Evolutionary conservation across 2,888 invertebrate genomes (phyloP), one percentile per base, ranked within the genome.

Genomic region (Cordilura impudica): DNA sequence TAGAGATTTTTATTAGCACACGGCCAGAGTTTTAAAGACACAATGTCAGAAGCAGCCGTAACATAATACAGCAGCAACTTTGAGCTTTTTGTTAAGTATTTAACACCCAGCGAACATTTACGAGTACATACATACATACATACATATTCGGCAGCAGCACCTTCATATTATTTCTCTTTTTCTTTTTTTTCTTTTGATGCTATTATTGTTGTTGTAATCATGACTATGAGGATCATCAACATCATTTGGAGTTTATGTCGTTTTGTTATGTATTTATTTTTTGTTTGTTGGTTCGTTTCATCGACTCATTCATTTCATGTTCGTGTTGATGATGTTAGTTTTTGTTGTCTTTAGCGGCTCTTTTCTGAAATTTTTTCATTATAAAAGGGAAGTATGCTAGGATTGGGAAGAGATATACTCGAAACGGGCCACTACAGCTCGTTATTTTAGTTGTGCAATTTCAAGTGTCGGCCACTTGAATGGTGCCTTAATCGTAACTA

Each of bases 1-100:
- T 71, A 60, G 43, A 60, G 58, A 63, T 54, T 71, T 77, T 77
- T 71, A 76, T 76, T 70, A 65, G 51, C 70, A 29, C 70, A 29
- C 39, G 31, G 43, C 29, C 45, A 31, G 18, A 56, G 4, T 45
- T 14, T 6, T 6, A 66, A 66, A 31, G 8, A 58, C 8, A 54
- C 47, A 67, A 26, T 54, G 16, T 53, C 39, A 43, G 66, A 66
- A 19, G 4, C 19, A 56, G 29, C 39, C 8, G 66, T 58, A 49
- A 65, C 21, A 29, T 39, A 66, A 73, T 66, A 66, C 73, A 65
- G 73, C 73, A 73, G 71, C 60, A 39, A 8, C 18, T 35, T 47
- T 14, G 47, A 63, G 21, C 31, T 43, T 70, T 76, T 76, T 75
- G 63, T 47, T 65, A 76, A 19, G 69, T 65, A 76, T 76, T 76